Evolutionary conservation across 2,113 vertebrate species (phyloP).

Genomic region (Morone chrysops): DNA sequence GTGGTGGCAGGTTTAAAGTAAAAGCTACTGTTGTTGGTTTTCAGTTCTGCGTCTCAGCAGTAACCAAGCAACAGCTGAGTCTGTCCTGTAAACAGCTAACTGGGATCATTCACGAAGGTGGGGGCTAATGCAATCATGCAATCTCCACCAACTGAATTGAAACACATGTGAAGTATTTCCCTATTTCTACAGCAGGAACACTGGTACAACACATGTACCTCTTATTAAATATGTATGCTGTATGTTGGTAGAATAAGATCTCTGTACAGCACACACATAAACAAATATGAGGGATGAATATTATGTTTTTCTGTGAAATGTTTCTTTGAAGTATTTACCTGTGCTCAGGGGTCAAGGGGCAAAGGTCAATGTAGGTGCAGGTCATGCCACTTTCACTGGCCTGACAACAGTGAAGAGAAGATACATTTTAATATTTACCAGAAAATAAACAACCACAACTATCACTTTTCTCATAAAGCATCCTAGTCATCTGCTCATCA

Average conservation of each 20-base stretch:
- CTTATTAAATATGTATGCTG: constrained; percentile 51
- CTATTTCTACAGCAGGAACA: constrained; percentile 45
- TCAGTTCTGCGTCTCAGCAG: constrained; percentile 50
- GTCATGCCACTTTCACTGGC: constrained; percentile 79
- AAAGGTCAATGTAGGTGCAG: constrained; percentile 80
- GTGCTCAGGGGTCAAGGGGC: constrained; percentile 38
- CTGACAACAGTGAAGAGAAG: constrained; percentile 70
- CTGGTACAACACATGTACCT: constrained; percentile 12
- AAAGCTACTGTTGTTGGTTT: constrained; percentile 45
- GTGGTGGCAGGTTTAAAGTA: constrained; percentile 17
- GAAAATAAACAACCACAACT: not conserved
- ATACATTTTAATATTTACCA: not conserved
- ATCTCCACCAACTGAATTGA: constrained; percentile 8
- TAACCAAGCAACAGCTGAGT: constrained; percentile 77
- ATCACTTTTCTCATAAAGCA: not conserved
- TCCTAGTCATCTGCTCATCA: constrained; percentile 29
- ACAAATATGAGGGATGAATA: not conserved
- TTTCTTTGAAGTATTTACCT: constrained; percentile 74
- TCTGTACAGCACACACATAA: not conserved
- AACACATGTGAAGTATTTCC: constrained; percentile 36
- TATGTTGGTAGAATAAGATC: constrained; percentile 1
- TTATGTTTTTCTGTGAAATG: not conserved
- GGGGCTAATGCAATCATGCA: constrained; percentile 43
- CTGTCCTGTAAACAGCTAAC: constrained; percentile 68
- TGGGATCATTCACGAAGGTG: constrained; percentile 46